Conservation (phyloP, 2,113 vertebrate genomes). For the Formicarius rufipectus region DNA sequence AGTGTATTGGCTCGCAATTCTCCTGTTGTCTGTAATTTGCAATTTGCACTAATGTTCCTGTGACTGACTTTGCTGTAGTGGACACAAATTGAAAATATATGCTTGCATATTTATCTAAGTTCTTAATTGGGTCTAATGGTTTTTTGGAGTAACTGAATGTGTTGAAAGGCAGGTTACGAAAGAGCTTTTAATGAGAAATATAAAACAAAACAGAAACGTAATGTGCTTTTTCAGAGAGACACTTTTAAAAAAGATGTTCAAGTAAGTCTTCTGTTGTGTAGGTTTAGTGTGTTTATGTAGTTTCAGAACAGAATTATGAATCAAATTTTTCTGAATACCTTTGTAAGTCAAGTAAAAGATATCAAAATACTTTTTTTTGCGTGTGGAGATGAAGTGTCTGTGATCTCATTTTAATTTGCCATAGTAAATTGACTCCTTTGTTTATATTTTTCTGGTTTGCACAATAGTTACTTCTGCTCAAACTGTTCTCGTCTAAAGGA, state of each 20-base stretch:
- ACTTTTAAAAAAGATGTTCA: not conserved
- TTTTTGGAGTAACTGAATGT: not conserved
- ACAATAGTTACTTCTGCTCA: slow-evolving; percentile 44
- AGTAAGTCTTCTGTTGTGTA: not conserved
- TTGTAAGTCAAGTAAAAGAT: slow-evolving; percentile 31
- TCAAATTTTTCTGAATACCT: not conserved
- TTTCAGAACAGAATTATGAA: slow-evolving; percentile 9
- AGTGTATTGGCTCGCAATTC: not conserved
- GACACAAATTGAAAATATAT: not conserved
- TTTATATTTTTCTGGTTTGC: slow-evolving; percentile 68
- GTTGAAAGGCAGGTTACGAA: not conserved
- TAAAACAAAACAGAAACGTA: not conserved
- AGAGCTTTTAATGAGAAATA: not conserved
- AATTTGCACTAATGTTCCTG: not conserved
- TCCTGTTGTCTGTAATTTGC: not conserved
- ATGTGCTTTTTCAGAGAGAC: not conserved
- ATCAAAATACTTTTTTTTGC: slow-evolving; percentile 56
- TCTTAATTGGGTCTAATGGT: not conserved
- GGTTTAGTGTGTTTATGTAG: not conserved
- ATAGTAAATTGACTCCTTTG: slow-evolving; percentile 64
- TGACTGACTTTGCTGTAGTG: not conserved
- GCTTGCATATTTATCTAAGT: not conserved
- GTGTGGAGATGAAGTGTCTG: slow-evolving; percentile 22
- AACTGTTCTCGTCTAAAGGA: slow-evolving; percentile 32
- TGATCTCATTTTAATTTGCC: slow-evolving; percentile 71